Evolutionary conservation across 2,113 vertebrate species (phyloP), one percentile per base, ranked within the genome.

Genomic region (Bufo bufo): DNA sequence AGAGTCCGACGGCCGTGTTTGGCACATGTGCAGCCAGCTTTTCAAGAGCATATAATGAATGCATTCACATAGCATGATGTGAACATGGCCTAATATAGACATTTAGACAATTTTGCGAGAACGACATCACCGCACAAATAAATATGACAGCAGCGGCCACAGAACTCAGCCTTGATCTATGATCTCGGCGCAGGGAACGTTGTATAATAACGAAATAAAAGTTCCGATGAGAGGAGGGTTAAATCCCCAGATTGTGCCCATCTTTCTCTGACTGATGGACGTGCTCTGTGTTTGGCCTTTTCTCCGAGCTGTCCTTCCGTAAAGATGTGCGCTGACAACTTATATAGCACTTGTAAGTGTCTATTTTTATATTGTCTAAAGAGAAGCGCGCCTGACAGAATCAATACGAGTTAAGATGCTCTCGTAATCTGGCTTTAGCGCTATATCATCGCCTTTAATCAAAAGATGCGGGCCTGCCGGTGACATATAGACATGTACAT

Each of bases 331-430:
- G 91, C 56, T 45, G 85, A 10, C 58, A 63, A 91, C 87, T 69
- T 90, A 90, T 90, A 82, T 90, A 87, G 84, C 82, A 90, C 89
- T 92, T 66, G 78, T 85, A 0, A 0, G 89, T 43, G 54, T 80
- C 56, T 85, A 81, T 82, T 89, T 89, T 69, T 87, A 89, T 90
- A 91, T 89, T 90, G 91, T 91, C 91, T 89, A 90, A 91, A 83
- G 69, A 90, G 85, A 92, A 92, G 89, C 90, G 87, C 91, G 84
- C 75, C 88, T 92, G 90, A 93, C 87, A 93, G 89, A 92, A 94
- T 93, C 90, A 89, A 92, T 90, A 92, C 87, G 92, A 91, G 92
- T 92, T 90, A 93, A 94, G 90, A 91, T 90, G 93, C 87, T 90
- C 89, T 91, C 89, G 90, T 94, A 93, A 91, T 93, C 90, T 91